These are phyloP conservation scores for Boloria selene DNA, from an alignment of 2,888 invertebrate species.

Conservation along the genomic window DNA sequence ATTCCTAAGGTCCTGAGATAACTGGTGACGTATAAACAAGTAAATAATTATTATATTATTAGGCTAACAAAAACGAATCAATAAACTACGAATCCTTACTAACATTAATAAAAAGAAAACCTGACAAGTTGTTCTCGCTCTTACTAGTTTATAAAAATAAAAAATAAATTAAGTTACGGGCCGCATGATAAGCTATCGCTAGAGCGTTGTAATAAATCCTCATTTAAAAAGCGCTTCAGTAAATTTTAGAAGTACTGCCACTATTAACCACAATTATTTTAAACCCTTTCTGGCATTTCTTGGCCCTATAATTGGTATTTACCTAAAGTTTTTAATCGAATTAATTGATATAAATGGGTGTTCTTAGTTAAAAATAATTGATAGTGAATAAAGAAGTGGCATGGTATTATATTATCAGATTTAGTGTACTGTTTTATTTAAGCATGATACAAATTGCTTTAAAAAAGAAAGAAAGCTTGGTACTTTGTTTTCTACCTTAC, in stretches of 20 bases:
- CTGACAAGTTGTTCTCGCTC: too few relatives aligned
- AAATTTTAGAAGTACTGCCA: slow-evolving; percentile 50
- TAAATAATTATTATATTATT: too few relatives aligned
- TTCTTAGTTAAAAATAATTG: slow-evolving; percentile 77
- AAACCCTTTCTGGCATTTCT: slow-evolving; percentile 70
- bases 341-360: slow-evolving; percentile 80
- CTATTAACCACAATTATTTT: slow-evolving; percentile 59
- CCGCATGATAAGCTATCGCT: slow-evolving; percentile 36
- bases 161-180: not conserved
- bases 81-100: too few relatives aligned
- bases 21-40: too few relatives aligned
- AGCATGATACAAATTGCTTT: too few relatives aligned
- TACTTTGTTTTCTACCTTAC: too few relatives aligned
- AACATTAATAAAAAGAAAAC: too few relatives aligned
- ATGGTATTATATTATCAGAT: not conserved
- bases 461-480: too few relatives aligned
- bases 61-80: too few relatives aligned
- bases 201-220: slow-evolving; percentile 56
- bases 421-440: not conserved
- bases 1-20: too few relatives aligned
- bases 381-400: slow-evolving; percentile 46
- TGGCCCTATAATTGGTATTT: slow-evolving; percentile 76
- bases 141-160: too few relatives aligned
- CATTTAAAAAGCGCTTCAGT: slow-evolving; percentile 57
- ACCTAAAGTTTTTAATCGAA: slow-evolving; percentile 72